phyloP scores from a whole-genome alignment of 2,888 invertebrate genomes.

The Sesia bembeciformis region DNA sequence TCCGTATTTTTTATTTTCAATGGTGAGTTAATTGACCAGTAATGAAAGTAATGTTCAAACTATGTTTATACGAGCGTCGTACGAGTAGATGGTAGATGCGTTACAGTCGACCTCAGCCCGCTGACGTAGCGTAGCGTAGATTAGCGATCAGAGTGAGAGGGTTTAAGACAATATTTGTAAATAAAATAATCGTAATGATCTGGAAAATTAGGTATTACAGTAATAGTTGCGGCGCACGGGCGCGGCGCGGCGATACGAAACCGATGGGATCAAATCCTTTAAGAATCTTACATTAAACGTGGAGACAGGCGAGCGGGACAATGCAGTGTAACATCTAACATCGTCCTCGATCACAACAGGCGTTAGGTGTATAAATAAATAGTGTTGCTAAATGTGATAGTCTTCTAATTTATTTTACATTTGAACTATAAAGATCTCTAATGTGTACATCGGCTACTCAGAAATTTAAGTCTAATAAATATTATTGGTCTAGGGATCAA shows the following conservation, averaged over 20 bases:
- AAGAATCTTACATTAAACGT: conserved; percentile 69
- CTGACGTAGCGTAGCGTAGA: conserved; percentile 67
- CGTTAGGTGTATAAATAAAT: conserved; percentile 63
- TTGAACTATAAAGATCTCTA: conserved; percentile 58
- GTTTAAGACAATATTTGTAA: conserved; percentile 76
- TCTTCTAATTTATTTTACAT: conserved; percentile 68
- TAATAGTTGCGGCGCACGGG: conserved; percentile 28
- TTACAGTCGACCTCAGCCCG: conserved; percentile 60
- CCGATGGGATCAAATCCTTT: conserved; percentile 76
- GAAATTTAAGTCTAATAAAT: conserved; percentile 52
- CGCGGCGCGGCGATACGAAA: conserved; percentile 60
- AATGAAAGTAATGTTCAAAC: conserved; percentile 51
- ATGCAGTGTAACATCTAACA: conserved; percentile 59
- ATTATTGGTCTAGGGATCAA: conserved; percentile 87
- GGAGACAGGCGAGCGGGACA: conserved; percentile 52
- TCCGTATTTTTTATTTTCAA: conserved; percentile 50
- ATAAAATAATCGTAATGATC: conserved; percentile 70
- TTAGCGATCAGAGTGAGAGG: conserved; percentile 74
- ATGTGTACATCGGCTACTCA: conserved; percentile 54
- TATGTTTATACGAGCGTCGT: conserved; percentile 48
- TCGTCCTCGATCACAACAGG: conserved; percentile 63
- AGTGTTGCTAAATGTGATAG: conserved; percentile 73
- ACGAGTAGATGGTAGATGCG: conserved; percentile 52
- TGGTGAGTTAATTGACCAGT: conserved; percentile 53
- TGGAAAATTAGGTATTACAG: conserved; percentile 63